These are phyloP conservation scores for Glaucomys volans DNA, from an alignment of 2,113 vertebrate genomes.

Conservation along the genomic window DNA sequence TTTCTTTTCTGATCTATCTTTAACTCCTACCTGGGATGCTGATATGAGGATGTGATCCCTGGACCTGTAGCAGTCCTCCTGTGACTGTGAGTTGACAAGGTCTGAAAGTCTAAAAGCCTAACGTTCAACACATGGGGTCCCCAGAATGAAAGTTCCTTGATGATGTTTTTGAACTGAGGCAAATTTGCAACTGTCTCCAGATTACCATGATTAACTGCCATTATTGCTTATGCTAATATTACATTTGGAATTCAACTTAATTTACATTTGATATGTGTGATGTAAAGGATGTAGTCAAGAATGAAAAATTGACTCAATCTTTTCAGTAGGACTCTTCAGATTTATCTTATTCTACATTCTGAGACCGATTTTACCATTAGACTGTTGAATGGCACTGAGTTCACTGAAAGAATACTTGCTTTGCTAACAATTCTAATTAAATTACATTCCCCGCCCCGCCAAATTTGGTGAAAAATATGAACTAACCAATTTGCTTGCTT, in stretches of 20 bases:
- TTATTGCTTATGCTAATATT: background rate
- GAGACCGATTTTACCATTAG: background rate
- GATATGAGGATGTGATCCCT: background rate
- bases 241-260: background rate
- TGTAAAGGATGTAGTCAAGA: background rate
- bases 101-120: background rate
- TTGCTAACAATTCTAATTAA: conserved; percentile 44
- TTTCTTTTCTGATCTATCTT: background rate
- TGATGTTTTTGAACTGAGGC: background rate
- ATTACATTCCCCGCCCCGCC: background rate
- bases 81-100: background rate
- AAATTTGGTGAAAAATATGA: background rate
- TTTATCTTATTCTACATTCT: conserved; percentile 28
- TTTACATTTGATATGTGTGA: background rate
- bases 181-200: background rate
- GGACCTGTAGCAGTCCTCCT: background rate
- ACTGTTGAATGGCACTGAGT: background rate
- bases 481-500: background rate
- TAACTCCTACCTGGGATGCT: background rate
- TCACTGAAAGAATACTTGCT: background rate
- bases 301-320: conserved; percentile 10
- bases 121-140: background rate
- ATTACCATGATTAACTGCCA: background rate
- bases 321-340: background rate
- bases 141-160: background rate